Evolutionary conservation across 2,797 vertebrate species (phyloP).

Genomic region (Poecilia gillii): DNA sequence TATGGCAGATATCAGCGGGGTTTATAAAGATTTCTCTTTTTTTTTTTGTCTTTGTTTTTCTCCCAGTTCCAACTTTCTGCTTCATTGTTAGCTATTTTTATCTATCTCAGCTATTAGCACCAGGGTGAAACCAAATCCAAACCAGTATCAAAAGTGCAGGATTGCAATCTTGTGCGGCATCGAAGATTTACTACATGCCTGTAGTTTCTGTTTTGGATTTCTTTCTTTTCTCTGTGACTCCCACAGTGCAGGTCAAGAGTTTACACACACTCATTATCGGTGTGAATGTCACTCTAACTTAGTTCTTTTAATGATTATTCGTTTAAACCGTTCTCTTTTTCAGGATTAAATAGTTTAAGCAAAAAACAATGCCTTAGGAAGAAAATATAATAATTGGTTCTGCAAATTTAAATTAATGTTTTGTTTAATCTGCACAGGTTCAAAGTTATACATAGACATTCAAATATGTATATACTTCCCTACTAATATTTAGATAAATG

Average conservation of each 20-base stretch:
- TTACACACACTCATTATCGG: neutral
- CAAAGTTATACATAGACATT: neutral
- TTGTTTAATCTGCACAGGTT: neutral
- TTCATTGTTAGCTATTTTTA: constrained; percentile 62
- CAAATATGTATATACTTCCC: neutral
- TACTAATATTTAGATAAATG: neutral
- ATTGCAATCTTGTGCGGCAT: constrained; percentile 32
- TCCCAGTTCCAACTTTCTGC: constrained; percentile 34
- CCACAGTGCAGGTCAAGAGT: constrained; percentile 14
- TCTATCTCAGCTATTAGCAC: constrained; percentile 45
- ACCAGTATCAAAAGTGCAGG: constrained; percentile 33
- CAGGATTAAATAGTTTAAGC: neutral
- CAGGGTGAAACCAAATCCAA: constrained; percentile 60
- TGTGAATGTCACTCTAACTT: neutral
- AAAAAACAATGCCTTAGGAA: neutral
- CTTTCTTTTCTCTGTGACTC: constrained; percentile 43
- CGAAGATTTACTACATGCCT: constrained; percentile 52
- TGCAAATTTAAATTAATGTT: neutral
- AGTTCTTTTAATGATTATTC: neutral
- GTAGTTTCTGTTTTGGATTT: constrained; percentile 55
- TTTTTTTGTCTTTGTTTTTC: constrained; percentile 24
- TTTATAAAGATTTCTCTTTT: constrained; percentile 22
- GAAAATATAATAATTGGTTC: neutral
- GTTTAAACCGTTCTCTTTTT: neutral
- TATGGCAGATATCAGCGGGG: constrained; percentile 28